Evolutionary conservation across 2,797 vertebrate species (phyloP), one percentile per base, ranked within the genome.

Genomic region (Anisognathus igniventris): DNA sequence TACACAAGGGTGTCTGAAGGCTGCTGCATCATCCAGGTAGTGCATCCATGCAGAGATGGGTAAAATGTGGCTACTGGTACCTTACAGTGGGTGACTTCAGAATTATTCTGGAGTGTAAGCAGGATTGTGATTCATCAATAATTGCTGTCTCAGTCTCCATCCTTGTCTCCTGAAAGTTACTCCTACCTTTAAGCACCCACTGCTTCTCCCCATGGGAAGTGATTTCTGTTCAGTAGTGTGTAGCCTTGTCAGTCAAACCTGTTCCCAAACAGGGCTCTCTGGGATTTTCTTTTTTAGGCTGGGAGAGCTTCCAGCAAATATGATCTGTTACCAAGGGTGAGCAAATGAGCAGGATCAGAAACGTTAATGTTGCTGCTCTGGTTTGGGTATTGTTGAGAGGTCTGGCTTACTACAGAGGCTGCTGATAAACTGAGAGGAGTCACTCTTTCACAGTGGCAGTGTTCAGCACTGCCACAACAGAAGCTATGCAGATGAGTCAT

Each of bases 71-170:
- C 30, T 79, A 4, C 30, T 33, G 42, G 3, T 79, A 10, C 20
- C 10, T 81, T 39, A 33, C 6, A 67, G 48, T 15, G 30, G 27
- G 40, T 57, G 50, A 53, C 51, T 60, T 74, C 18, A 53, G 67
- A 54, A 54, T 54, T 54, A 18, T 16, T 83, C 31, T 85, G 66
- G 33, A 61, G 54, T 8, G 14, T 91, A 64, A 89, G 45, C 54
- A 72, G 50, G n/a, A 10, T 48, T 60, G 47, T 56, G 57, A 22
- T 42, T 72, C 3, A 24, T 57, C 56, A 77, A 19, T 87, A 87
- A 77, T 86, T 90, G 72, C 31, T 68, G 40, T 62, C 58, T 92
- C 70, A 84, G 95, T 58, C 61, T 89, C 86, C 84, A 88, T 88
- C 75, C 57, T 37, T 83, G 84, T 61, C 68, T 93, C 37, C 65